Evolutionary conservation across 2,113 vertebrate genomes (phyloP), one percentile per base, ranked within the genome.

Genomic region (Gambusia holbrooki): DNA sequence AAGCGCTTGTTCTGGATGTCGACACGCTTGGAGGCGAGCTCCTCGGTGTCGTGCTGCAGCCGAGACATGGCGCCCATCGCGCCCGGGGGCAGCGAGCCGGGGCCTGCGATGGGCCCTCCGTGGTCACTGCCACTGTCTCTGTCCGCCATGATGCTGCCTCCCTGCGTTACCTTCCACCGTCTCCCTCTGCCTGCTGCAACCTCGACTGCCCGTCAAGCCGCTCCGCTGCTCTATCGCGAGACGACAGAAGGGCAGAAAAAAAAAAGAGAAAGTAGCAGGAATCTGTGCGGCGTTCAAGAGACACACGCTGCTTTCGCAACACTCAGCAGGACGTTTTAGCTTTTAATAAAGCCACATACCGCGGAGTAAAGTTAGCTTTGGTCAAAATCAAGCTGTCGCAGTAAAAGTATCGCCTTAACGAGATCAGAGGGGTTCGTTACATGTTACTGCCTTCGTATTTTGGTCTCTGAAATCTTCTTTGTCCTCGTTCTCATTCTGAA

Each of bases 1-100:
- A 98, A 98, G 91, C 97, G 97, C 89, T 98, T 98, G 94, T 98
- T 98, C 93, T 98, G 97, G 91, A 98, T 97, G 96, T 98, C 97
- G 90, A 98, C 96, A 64, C 97, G 96, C 92, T 98, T 98, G 28
- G 97, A 98, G 68, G 97, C 97, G 89, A 98, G 96, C 94, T 98
- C 97, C 93, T 98, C 96, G 77, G 97, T 98, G 94, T 98, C 97
- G 87, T 98, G 97, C 92, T 98, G 97, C 90, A 96, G 95, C 83
- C 96, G 95, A 74, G 96, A 96, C 81, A 95, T 94, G 91, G 95
- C 94, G 76, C 95, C 95, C 90, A 95, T 93, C 90, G 94, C 92
- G 29, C 94, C 94, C 80, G 92, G 93, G 84, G 95, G 94, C 91
- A 95, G 92, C 89, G 95, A 95, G 92, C 95, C 94, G 84, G 95